Evolutionary conservation across 1,140 invertebrate species (phyloP), one percentile per base, ranked within the genome.

Genomic region (Chrysomallon squamiferum): DNA sequence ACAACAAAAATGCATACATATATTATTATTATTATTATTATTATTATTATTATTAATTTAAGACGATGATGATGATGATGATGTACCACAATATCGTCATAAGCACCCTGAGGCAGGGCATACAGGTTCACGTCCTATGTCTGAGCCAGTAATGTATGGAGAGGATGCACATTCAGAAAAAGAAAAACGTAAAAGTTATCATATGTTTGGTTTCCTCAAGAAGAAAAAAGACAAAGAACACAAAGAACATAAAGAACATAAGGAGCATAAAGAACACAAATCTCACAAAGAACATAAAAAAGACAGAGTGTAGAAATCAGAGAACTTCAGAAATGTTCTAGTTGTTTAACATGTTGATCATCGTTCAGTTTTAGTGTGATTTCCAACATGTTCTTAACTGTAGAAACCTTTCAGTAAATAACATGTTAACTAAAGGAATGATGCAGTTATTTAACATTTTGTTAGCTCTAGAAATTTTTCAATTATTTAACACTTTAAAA

Each of bases 221-320:
- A 77, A 79, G 66, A 79, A 77, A 65, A 79, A 79, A 52, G 77
- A 79, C 30, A 76, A 76, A 61, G 76, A 76, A 27, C 59, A 65
- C 30, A 70, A 73, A 41, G 68, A 71, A n/a, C 61, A 68, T 38
- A 66, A 74, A 38, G 61, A 71, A 59, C 66, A 66, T 61, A 70
- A 63, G 47, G 61, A 69, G 54, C 67, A 79, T 25, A 76, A 76
- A 59, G 74, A 74, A 27, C 59, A 65, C 30, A 70, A 73, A 47
- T 66, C 69, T n/a, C 61, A 68, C 32, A 70, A 63, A 45, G 41
- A 59, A 59, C 61, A 68, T 32, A 70, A 63, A 45, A 59, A 59
- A 59, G 58, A 59, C 38, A 38, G 58, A 43, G 58, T 59, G 7
- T 59, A 59, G 29, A 38, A 38, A 13, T 29, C 50, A 54, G 15